Evolutionary conservation across 2,113 vertebrate genomes (phyloP).

Genomic region (Erpornis zantholeuca): DNA sequence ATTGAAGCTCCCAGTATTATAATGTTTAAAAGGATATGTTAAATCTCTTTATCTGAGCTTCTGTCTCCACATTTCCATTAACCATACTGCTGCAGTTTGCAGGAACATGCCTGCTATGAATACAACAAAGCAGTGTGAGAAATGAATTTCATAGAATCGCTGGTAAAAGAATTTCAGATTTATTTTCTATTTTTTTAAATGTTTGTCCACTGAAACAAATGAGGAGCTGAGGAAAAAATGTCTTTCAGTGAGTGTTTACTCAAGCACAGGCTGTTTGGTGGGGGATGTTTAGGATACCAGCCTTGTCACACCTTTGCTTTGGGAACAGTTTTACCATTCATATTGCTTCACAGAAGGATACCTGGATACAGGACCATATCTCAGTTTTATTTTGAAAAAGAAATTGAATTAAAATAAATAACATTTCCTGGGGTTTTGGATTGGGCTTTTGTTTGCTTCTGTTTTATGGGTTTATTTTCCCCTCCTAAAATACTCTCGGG

Average conservation of each 20-base stretch:
- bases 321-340: not conserved
- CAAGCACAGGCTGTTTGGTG: not conserved
- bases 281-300: not conserved
- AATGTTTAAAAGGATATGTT: not conserved
- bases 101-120: not conserved
- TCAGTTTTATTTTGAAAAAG: not conserved
- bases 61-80: not conserved
- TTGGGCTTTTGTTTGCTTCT: not conserved
- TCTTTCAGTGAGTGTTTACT: not conserved
- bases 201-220: not conserved
- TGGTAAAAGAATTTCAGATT: not conserved
- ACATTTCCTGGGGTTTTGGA: not conserved
- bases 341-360: not conserved
- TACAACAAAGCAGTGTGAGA: not conserved
- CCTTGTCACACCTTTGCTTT: not conserved
- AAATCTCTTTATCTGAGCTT: not conserved
- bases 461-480: not conserved
- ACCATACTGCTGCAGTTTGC: not conserved
- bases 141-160: not conserved
- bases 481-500: not conserved
- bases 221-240: not conserved
- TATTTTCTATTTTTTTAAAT: not conserved
- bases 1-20: slow-evolving; percentile 3
- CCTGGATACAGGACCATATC: not conserved
- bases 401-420: not conserved